Percentiles rank a stretch among this genome's conserved stretches.
Evolutionary conservation across 2,113 vertebrate species (phyloP).

Genomic region (Melanerpes formicivorus): DNA sequence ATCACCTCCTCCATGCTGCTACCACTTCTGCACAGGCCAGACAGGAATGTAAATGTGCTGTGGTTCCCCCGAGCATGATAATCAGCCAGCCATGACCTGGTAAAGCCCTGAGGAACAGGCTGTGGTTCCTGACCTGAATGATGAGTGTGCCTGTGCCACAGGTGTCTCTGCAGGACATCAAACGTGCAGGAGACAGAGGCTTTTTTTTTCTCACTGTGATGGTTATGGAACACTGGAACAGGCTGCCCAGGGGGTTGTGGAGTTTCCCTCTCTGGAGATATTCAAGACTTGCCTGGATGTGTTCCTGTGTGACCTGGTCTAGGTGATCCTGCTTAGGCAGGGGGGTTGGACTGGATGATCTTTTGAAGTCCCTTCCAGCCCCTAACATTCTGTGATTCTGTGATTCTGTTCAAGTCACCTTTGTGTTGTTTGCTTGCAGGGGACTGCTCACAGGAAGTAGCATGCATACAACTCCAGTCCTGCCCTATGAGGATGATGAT

Average conservation of each 20-base stretch:
- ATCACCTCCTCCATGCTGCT: not conserved
- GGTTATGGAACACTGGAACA: no score
- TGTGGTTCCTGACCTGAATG: not conserved
- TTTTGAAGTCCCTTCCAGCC: no score
- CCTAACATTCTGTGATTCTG: no score
- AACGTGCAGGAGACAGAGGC: not conserved
- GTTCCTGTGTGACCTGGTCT: no score
- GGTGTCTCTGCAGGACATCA: not conserved
- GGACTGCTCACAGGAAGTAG: not conserved
- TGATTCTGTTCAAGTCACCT: not conserved
- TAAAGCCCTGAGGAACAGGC: not conserved
- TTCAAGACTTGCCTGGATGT: no score
- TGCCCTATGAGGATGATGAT: fast-evolving
- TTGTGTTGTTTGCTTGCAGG: not conserved
- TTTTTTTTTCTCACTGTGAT: no score
- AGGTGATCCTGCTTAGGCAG: no score
- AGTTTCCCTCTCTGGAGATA: no score
- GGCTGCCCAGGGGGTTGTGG: no score
- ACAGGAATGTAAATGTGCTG: not conserved
- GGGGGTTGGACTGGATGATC: no score
- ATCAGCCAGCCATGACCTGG: not conserved
- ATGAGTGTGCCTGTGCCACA: not conserved
- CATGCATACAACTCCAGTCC: not conserved
- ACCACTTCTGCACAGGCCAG: not conserved
- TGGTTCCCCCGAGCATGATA: not conserved